Evolutionary conservation across 2,797 vertebrate genomes (phyloP).

Genomic region (Characodon lateralis): DNA sequence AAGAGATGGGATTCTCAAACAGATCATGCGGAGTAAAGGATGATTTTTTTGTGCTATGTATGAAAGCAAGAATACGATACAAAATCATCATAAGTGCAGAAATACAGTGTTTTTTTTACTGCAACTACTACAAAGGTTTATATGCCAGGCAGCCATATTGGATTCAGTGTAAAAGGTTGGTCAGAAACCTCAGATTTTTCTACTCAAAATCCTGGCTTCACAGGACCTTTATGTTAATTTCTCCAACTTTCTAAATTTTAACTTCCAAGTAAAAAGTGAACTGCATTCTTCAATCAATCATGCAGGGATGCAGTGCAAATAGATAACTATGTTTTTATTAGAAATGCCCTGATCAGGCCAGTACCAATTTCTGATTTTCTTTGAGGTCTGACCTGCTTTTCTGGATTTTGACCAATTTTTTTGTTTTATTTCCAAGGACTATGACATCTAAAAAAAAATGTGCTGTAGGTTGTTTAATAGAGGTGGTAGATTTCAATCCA

Average conservation of each 20-base stretch:
- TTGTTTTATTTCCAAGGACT: too few species aligned
- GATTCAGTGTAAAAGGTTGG: background rate
- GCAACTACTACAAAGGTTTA: background rate
- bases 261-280: background rate
- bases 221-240: background rate
- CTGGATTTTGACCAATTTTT: too few species aligned
- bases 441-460: too few species aligned
- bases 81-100: background rate
- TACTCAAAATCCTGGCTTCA: background rate
- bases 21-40: background rate
- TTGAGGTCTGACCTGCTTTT: too few species aligned
- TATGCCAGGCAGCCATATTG: background rate
- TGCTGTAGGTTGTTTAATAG: too few species aligned
- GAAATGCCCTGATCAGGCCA: background rate
- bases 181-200: background rate
- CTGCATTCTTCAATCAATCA: background rate
- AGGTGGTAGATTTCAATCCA: too few species aligned
- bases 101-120: background rate
- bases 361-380: background rate
- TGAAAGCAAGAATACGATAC: background rate
- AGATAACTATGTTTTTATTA: background rate
- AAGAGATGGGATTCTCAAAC: background rate
- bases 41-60: background rate
- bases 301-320: background rate
- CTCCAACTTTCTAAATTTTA: background rate